phyloP scores from a whole-genome alignment of 2,113 vertebrate genomes.

The Cygnus atratus region DNA sequence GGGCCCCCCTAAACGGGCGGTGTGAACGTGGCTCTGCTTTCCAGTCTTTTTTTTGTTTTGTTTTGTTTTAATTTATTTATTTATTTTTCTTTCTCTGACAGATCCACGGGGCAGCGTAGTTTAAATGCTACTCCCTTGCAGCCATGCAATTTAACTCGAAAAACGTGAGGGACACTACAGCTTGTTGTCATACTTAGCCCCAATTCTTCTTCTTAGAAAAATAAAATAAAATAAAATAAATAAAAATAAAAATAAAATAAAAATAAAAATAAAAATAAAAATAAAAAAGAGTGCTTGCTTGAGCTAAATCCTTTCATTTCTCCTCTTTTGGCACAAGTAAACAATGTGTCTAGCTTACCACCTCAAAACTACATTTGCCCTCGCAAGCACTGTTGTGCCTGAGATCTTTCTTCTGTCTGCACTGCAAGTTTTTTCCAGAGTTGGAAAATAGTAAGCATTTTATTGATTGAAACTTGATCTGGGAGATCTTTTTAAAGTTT shows the following conservation, averaged over 20 bases:
- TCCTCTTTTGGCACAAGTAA: background rate
- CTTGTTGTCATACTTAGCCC: background rate
- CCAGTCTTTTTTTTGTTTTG: too few relatives aligned
- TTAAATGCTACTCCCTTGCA: background rate
- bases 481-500: background rate
- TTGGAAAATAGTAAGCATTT: background rate
- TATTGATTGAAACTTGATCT: background rate
- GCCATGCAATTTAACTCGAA: background rate
- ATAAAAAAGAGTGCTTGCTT: background rate
- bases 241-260: too few relatives aligned
- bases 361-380: background rate
- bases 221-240: too few relatives aligned
- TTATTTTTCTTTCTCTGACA: background rate
- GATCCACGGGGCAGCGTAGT: background rate
- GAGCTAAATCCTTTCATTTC: background rate
- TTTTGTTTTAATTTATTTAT: too few relatives aligned
- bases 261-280: too few relatives aligned
- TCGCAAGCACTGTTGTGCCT: background rate
- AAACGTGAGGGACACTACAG: background rate
- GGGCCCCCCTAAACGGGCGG: too few relatives aligned
- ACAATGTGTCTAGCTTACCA: background rate
- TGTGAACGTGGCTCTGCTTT: too few relatives aligned
- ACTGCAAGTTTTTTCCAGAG: background rate
- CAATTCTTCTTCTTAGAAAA: background rate
- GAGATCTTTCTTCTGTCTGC: background rate